These are phyloP conservation scores for Branchellion lobata DNA, from an alignment of 2,888 invertebrate genomes.

Conservation along the genomic window DNA sequence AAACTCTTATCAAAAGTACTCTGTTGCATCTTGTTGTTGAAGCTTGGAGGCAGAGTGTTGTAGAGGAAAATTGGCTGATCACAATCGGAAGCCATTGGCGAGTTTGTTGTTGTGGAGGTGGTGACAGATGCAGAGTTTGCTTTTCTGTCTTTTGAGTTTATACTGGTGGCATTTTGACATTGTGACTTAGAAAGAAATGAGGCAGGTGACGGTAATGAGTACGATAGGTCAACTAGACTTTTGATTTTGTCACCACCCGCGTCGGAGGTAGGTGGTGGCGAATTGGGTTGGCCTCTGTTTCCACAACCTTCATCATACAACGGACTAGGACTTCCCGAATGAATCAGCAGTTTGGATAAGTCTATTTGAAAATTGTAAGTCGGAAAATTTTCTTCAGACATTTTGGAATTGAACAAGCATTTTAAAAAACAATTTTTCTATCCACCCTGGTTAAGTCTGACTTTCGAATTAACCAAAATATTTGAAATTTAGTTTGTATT, in stretches of 20 bases:
- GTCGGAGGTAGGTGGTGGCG: background rate
- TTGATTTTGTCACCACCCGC: background rate
- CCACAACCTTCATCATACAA: background rate
- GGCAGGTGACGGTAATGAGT: background rate
- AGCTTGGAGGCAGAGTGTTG: conserved; percentile 1
- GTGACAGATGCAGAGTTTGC: background rate
- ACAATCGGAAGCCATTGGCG: background rate
- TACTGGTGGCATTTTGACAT: background rate
- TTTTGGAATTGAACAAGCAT: background rate
- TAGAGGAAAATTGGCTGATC: background rate
- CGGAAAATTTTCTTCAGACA: conserved; percentile 10
- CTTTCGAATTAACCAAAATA: background rate
- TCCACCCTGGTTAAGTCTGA: background rate
- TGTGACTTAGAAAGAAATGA: background rate
- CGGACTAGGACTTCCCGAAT: background rate
- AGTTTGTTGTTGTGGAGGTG: background rate
- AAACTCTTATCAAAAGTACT: background rate
- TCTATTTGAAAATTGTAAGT: conserved; percentile 15
- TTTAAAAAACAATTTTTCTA: background rate
- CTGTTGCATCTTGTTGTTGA: background rate
- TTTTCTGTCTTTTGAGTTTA: background rate
- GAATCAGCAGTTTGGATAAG: background rate
- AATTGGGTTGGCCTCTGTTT: too few species aligned
- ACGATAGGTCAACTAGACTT: background rate
- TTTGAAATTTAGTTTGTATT: background rate